Conservation (phyloP, 1,140 invertebrate species). For the Zaprionus kolodkinae region DNA sequence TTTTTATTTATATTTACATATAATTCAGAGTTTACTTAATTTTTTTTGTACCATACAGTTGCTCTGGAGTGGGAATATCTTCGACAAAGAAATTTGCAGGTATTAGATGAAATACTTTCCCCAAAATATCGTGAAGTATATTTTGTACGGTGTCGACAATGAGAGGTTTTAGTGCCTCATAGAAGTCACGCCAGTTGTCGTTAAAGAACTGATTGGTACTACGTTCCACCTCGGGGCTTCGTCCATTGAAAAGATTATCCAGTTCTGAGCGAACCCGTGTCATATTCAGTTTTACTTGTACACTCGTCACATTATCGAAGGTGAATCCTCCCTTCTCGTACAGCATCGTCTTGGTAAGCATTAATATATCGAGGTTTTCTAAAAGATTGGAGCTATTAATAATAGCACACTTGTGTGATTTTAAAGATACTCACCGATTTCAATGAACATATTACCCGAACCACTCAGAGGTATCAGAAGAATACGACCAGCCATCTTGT, state of each 20-base stretch:
- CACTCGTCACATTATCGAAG: constrained; percentile 87
- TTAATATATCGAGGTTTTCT: constrained; percentile 87
- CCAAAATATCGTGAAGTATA: constrained; percentile 87
- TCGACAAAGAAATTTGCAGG: constrained; percentile 85
- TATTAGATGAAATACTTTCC: constrained; percentile 87
- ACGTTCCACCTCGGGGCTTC: constrained; percentile 85
- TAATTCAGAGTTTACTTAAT: too few relatives aligned
- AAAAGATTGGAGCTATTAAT: background rate
- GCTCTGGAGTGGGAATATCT: constrained; percentile 71
- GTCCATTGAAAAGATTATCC: constrained; percentile 74
- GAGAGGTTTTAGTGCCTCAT: constrained; percentile 87
- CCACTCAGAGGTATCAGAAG: constrained; percentile 89
- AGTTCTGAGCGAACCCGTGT: constrained; percentile 56
- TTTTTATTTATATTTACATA: background rate
- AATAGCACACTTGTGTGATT: background rate
- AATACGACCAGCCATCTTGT: constrained; percentile 88
- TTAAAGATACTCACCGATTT: constrained; percentile 85
- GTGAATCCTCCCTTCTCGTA: constrained; percentile 87
- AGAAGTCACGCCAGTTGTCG: constrained; percentile 88
- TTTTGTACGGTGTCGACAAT: constrained; percentile 87
- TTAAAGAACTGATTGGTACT: constrained; percentile 89
- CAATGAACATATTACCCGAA: constrained; percentile 88
- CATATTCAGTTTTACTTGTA: constrained; percentile 87
- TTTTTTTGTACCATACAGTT: constrained; percentile 83
- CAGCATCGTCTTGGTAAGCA: constrained; percentile 86